These are phyloP conservation scores for Sminthurides bifidus DNA, from an alignment of 1,140 invertebrate genomes.

Conservation along the genomic window DNA sequence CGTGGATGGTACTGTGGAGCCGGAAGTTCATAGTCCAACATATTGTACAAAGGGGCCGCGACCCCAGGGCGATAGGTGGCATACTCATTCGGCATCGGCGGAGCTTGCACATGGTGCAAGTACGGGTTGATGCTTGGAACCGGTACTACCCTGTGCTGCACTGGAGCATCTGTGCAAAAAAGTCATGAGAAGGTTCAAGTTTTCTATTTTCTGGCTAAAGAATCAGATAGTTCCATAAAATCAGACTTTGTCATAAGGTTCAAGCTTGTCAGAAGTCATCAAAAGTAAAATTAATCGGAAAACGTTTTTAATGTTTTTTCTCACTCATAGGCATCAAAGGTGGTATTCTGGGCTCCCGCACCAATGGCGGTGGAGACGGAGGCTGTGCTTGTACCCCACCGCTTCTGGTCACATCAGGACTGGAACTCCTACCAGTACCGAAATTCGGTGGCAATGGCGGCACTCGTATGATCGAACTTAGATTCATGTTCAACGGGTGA, in stretches of 20 bases:
- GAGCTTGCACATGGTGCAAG: no score
- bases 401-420: not conserved
- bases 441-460: constrained; percentile 22
- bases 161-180: no score
- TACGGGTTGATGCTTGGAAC: no score
- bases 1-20: not conserved
- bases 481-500: constrained; percentile 13
- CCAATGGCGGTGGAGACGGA: not conserved
- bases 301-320: not conserved
- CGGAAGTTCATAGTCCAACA: constrained; percentile 4
- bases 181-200: no score
- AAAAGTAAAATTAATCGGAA: not conserved
- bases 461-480: constrained; percentile 14
- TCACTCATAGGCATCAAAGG: not conserved
- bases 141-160: no score
- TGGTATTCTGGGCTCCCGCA: not conserved
- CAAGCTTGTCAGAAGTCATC: no score
- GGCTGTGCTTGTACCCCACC: not conserved
- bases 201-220: not conserved
- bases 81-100: no score
- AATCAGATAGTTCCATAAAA: not conserved
- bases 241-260: no score
- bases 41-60: not conserved
- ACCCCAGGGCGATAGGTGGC: not conserved
- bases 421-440: not conserved